These are phyloP conservation scores for Oasisia sp. DNA, from an alignment of 2,888 invertebrate genomes.

Conservation along the genomic window DNA sequence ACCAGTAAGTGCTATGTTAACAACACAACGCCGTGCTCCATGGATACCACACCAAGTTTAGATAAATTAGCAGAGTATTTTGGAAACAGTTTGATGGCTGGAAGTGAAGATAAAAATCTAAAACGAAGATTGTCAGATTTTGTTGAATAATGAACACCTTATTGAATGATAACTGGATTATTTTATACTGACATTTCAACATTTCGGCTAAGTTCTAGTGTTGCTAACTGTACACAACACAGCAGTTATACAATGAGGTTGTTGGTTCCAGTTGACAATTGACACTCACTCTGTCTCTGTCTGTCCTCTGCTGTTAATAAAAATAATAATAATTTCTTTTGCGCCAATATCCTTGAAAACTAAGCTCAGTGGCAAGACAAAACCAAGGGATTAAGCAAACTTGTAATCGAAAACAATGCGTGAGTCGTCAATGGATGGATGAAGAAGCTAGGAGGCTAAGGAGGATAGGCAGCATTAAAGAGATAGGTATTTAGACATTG, in stretches of 20 bases:
- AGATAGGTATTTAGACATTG: too few species aligned
- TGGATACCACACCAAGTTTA: background rate
- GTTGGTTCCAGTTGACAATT: background rate
- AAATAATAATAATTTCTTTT: too few species aligned
- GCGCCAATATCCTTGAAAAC: too few species aligned
- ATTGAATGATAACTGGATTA: background rate
- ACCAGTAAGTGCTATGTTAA: slow-evolving; percentile 71
- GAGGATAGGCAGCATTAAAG: too few species aligned
- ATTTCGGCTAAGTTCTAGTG: background rate
- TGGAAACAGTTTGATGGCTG: background rate
- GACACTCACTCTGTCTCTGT: background rate
- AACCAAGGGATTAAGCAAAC: too few species aligned
- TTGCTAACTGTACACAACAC: background rate
- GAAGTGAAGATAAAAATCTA: background rate
- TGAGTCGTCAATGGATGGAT: too few species aligned
- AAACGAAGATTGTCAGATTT: background rate
- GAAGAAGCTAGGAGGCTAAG: too few species aligned
- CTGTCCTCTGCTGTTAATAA: background rate
- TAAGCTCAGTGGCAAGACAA: too few species aligned
- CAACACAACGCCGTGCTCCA: background rate
- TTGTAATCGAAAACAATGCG: too few species aligned
- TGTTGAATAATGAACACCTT: background rate
- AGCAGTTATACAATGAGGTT: background rate
- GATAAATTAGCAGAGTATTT: background rate
- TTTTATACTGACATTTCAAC: background rate